A percentile compares a stretch with the other conserved stretches of the same genome.
Evolutionary conservation across 2,113 vertebrate species (phyloP).

Genomic region (Neodontobutis hainanensis): DNA sequence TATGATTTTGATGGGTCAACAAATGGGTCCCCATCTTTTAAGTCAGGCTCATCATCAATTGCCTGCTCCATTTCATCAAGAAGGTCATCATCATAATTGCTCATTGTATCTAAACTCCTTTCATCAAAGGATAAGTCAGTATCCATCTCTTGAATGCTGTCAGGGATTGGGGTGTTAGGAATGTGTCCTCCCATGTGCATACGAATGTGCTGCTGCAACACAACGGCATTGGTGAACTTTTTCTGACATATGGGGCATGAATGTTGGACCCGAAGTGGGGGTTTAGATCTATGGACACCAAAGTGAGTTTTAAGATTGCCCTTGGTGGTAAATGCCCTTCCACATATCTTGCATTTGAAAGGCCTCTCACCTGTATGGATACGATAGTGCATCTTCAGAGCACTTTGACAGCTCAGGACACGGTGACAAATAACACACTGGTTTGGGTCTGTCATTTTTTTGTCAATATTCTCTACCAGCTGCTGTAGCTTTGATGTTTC

Average conservation of each 20-base stretch:
- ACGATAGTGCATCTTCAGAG: constrained; percentile 99
- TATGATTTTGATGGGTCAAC: constrained; percentile 83
- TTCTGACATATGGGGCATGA: constrained; percentile 99
- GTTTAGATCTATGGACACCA: constrained; percentile 97
- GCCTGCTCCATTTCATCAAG: constrained; percentile 91
- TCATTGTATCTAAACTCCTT: constrained; percentile 88
- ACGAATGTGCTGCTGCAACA: constrained; percentile 97
- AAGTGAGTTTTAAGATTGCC: constrained; percentile 99
- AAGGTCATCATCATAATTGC: constrained; percentile 90
- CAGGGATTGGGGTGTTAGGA: constrained; percentile 92
- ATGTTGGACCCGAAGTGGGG: constrained; percentile 95
- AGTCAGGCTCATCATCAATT: constrained; percentile 89
- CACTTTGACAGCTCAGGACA: constrained; percentile 98
- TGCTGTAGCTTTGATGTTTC: constrained; percentile 99
- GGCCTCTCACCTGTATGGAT: constrained; percentile 98
- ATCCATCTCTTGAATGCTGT: constrained; percentile 93
- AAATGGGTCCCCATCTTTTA: constrained; percentile 78
- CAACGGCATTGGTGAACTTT: constrained; percentile 98
- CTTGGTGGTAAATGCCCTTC: constrained; percentile 98
- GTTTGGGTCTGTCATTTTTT: constrained; percentile 99
- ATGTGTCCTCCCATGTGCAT: constrained; percentile 99
- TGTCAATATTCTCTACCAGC: constrained; percentile 98
- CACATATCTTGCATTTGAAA: constrained; percentile 99
- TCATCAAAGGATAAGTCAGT: constrained; percentile 90
- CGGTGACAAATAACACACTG: constrained; percentile 98